Conservation (phyloP, 2,113 vertebrate species). For the Ardeotis arabs region DNA sequence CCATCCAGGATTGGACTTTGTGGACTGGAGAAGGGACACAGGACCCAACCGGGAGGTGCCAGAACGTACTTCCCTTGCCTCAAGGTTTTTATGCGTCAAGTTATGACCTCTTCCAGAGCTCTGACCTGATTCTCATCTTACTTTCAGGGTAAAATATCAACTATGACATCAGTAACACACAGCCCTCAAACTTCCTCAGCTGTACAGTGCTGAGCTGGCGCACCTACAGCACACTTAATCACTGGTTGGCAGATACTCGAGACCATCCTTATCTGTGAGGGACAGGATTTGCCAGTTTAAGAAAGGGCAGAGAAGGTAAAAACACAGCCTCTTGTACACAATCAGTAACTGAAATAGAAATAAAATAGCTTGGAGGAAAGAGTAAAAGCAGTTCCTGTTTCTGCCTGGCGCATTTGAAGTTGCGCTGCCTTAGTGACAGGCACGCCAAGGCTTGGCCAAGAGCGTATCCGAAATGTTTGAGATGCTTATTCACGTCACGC, state of each 20-base stretch:
- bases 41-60: neutral
- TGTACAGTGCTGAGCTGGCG: neutral
- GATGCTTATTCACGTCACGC: neutral
- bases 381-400: neutral
- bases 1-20: neutral
- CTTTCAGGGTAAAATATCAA: neutral
- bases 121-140: neutral
- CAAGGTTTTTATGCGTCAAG: fast-evolving
- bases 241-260: neutral
- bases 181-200: neutral
- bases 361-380: slow-evolving; percentile 7
- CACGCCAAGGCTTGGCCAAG: neutral
- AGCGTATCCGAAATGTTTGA: neutral
- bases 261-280: neutral
- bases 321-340: neutral
- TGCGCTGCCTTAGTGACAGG: neutral
- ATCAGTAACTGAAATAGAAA: neutral
- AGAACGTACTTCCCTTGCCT: fast-evolving
- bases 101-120: neutral
- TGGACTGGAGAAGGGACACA: neutral
- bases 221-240: neutral
- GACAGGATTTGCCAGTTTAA: neutral
- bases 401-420: neutral
- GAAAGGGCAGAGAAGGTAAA: neutral
- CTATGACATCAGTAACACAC: neutral